Evolutionary conservation across 2,888 invertebrate genomes (phyloP).

Genomic region (Hydrotaea cyrtoneurina): DNA sequence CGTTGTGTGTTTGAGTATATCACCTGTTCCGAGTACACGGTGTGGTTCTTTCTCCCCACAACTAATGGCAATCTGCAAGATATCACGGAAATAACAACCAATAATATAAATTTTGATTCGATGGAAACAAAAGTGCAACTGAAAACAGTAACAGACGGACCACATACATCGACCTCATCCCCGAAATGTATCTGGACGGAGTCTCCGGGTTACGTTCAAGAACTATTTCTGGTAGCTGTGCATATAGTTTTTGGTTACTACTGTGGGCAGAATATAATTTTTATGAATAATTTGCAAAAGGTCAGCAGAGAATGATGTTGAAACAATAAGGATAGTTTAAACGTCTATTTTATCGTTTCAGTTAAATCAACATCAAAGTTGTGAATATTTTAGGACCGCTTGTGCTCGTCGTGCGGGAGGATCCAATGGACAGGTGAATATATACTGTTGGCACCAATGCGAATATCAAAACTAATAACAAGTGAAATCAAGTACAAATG

Average conservation of each 20-base stretch:
- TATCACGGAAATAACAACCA: conserved; percentile 44
- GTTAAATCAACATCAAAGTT: conserved; percentile 52
- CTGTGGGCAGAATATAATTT: conserved; percentile 58
- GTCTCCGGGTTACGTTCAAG: conserved; percentile 51
- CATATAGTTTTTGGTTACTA: conserved; percentile 60
- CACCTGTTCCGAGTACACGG: conserved; percentile 51
- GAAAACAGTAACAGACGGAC: not conserved
- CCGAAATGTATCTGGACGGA: conserved; percentile 36
- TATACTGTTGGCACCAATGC: not conserved
- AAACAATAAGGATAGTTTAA: not conserved
- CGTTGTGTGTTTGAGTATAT: conserved; percentile 63
- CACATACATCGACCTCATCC: not conserved
- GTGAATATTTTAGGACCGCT: conserved; percentile 48
- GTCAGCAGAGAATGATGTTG: conserved; percentile 30
- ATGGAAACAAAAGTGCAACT: conserved; percentile 57
- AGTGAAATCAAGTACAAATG: not conserved
- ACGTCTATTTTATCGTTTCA: not conserved
- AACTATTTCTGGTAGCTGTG: conserved; percentile 52
- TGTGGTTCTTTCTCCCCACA: conserved; percentile 54
- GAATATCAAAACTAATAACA: not conserved
- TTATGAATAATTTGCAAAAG: conserved; percentile 54
- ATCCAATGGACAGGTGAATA: conserved; percentile 22
- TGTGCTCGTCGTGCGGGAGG: conserved; percentile 1
- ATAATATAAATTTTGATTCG: conserved; percentile 52
- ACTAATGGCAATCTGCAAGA: conserved; percentile 45